Evolutionary conservation across 2,797 vertebrate genomes (phyloP), one percentile per base, ranked within the genome.

Genomic region (Hypotaenidia philippensis): DNA sequence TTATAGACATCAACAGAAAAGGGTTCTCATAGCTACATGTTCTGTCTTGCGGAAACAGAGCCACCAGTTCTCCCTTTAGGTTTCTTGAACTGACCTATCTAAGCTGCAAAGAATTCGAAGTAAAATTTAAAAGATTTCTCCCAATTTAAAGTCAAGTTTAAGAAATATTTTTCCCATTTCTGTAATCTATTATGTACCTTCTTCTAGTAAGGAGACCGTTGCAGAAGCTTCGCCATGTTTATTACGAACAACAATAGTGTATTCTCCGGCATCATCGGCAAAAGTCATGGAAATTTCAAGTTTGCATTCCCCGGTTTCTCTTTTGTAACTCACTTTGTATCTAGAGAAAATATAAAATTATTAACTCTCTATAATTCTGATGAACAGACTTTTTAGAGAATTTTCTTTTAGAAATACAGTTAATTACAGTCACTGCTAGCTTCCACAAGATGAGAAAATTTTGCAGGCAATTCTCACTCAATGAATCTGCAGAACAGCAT

Each of bases 231-330:
- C 99, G 94, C 99, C 99, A 0, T 98, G 98, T 91, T 98, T 98
- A 92, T 99, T 99, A 96, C 98, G 99, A 94, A 98, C 98, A 96
- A 98, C 98, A 90, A 99, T 92, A 4, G 98, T 98, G 94, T 99
- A 99, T 95, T 99, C 99, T 98, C 99, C 99, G 50, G 99, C 99
- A 84, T 99, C 99, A 9, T 99, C 99, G 3, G 99, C 98, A 76
- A 99, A 99, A 47, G 99, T 99, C 99, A 99, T 99, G 23, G 99
- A 99, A 98, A 99, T 99, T 98, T 99, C 99, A 97, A 99, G 96
- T 95, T 96, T 99, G 97, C 99, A 99, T 94, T 98, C 99, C 90
- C 99, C 99, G 1, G 98, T 99, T 93, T 99, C 99, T 96, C 98
- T 99, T 95, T 98, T 98, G 89, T 98, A 97, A 96, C 96, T 97